Evolutionary conservation across 1,140 invertebrate species (phyloP), one percentile per base, ranked within the genome.

Genomic region (Vanessa atalanta): DNA sequence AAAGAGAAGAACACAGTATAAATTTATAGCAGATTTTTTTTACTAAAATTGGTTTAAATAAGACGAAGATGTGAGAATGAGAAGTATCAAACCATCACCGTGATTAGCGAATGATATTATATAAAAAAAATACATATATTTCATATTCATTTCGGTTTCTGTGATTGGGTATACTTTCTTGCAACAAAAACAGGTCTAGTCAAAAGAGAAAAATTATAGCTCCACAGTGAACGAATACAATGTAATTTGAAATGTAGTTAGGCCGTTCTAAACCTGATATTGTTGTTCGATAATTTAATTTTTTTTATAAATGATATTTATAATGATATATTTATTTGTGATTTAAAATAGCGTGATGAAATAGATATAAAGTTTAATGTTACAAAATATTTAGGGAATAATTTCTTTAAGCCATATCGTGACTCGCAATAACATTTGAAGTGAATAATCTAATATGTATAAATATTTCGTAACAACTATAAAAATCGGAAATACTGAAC

Each of bases 51-150:
- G 50, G 50, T 47, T 65, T 23, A 50, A 73, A 76, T 64, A 80
- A 81, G 73, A 78, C 70, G 75, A 69, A 82, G 75, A 81, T 57
- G 78, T 73, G 75, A 70, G 55, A 76, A 79, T 74, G 74, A 84
- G 48, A 74, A 88, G 89, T 92, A 92, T 92, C 90, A 90, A 92
- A 92, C 90, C 90, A 87, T 90, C 90, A 92, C 90, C 90, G 84
- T 87, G 84, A 87, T 83, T 87, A 89, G 88, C 83, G 75, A 75
- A 37, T 75, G 73, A 70, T 16, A 60, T 60, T 11, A 47, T 47
- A 47, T 47, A 60, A 6, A 31, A 31, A 50, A 65, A 64, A 64
- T 43, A 64, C 8, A 64, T 64, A 14, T 47, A 47, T 23, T 57
- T 23, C 23, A 57, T 16, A 53, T 61, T 31, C 3, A 14, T 37